Evolutionary conservation across 2,113 vertebrate species (phyloP).

Genomic region (Manacus vitellinus): DNA sequence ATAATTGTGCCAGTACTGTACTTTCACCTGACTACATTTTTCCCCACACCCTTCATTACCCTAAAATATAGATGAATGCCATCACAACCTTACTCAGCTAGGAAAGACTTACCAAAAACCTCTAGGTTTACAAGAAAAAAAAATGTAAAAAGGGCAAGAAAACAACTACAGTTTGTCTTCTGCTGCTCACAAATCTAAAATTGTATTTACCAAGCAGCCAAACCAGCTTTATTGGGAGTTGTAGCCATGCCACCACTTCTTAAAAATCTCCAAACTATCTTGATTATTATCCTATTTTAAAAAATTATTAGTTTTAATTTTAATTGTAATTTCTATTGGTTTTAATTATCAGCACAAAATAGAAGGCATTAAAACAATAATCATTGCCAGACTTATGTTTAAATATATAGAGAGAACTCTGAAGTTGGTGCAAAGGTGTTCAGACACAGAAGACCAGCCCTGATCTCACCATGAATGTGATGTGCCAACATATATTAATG

Average conservation of each 20-base stretch:
- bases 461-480: background rate
- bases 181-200: background rate
- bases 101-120: background rate
- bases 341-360: background rate
- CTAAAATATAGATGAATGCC: background rate
- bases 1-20: background rate
- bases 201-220: background rate
- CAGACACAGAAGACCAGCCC: background rate
- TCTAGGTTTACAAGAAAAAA: background rate
- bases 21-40: background rate
- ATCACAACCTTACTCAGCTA: background rate
- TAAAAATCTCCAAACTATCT: background rate
- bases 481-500: background rate
- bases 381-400: background rate
- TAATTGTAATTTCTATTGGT: background rate
- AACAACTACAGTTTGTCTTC: background rate
- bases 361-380: background rate
- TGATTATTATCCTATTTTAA: background rate
- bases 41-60: background rate
- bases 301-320: background rate
- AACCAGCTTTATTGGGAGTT: background rate
- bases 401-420: background rate
- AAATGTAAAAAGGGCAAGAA: background rate
- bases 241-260: background rate
- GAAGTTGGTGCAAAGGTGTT: background rate